Base-by-base conservation (phyloP, 2,113 vertebrate genomes). In the Charadrius vociferus region DNA sequence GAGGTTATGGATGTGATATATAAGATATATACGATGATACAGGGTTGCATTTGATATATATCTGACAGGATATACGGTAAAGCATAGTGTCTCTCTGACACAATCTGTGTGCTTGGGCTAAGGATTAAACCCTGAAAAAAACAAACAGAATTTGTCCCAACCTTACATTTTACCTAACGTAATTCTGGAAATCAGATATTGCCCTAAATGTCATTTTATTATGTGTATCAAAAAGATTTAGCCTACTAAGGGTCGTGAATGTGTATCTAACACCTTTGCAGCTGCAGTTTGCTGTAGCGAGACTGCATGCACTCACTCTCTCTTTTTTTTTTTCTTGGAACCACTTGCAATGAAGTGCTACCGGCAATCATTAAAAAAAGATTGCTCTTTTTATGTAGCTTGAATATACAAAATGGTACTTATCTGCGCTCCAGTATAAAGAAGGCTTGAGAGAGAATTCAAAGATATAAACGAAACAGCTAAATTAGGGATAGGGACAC, bases 161-260 rank as follows among this genome's bases (percentile, higher is more conserved):
- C 91, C 86, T 97, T 97, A 86, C 9, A 5, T 94, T 97, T 94
- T 97, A 82, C 85, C 72, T 95, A 96, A 71, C 72, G 50, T 96
- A 97, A 97, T 98, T 98, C 97, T 96, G 86, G 94, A 96, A 97
- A 98, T 97, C 97, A 95, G 96, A 73, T 97, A 89, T 97, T 97
- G 95, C 95, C 95, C 96, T 96, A 97, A 97, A 97, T 94, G 88
- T 75, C 37, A 93, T 97, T 98, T 98, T 96, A 98, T 97, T 94
- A 86, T 13, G 37, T 71, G 88, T 95, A 97, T 98, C 95, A 97
- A 97, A 97, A 98, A 98, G 93, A 97, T 96, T 98, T 96, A 96
- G 89, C 94, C 71, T 95, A 66, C 92, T 81, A 82, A 95, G 95
- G 95, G 93, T 97, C 88, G 34, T 56, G 67, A 96, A 96, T 94